A percentile compares a stretch with the other conserved stretches of the same genome.
These are phyloP conservation scores for Sinodicranocentrus sp. DNA, from an alignment of 2,888 invertebrate genomes.

Conservation along the genomic window DNA sequence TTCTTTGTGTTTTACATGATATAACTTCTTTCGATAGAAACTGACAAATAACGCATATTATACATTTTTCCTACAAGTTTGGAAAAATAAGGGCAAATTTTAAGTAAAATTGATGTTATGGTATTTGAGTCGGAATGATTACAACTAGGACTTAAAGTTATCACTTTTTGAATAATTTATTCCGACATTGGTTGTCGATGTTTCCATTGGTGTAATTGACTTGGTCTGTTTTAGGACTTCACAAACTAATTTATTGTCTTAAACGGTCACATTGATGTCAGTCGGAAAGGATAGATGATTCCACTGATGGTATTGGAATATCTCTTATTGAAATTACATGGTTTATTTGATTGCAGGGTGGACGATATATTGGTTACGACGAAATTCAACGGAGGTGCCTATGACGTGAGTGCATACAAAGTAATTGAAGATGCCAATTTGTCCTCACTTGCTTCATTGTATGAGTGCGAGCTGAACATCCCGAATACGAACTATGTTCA, in stretches of 20 bases:
- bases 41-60: no score
- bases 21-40: no score
- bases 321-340: slow-evolving; percentile 1
- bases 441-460: slow-evolving; percentile 74
- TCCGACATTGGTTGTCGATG: background rate
- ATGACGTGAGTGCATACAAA: slow-evolving; percentile 74
- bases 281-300: no score
- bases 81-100: background rate
- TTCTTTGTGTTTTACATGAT: no score
- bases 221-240: no score
- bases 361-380: slow-evolving; percentile 71
- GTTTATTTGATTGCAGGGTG: slow-evolving; percentile 63
- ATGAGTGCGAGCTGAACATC: slow-evolving; percentile 78
- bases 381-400: slow-evolving; percentile 68
- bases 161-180: slow-evolving; percentile 12
- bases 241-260: no score
- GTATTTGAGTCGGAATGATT: background rate
- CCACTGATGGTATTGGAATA: no score
- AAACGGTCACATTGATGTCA: no score
- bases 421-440: slow-evolving; percentile 74
- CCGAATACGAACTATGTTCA: slow-evolving; percentile 77
- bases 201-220: slow-evolving; percentile 7
- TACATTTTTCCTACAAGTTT: no score
- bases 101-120: no score
- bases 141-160: background rate